Evolutionary conservation across 2,113 vertebrate species (phyloP), one percentile per base, ranked within the genome.

Genomic region (Phalacrocorax aristotelis): DNA sequence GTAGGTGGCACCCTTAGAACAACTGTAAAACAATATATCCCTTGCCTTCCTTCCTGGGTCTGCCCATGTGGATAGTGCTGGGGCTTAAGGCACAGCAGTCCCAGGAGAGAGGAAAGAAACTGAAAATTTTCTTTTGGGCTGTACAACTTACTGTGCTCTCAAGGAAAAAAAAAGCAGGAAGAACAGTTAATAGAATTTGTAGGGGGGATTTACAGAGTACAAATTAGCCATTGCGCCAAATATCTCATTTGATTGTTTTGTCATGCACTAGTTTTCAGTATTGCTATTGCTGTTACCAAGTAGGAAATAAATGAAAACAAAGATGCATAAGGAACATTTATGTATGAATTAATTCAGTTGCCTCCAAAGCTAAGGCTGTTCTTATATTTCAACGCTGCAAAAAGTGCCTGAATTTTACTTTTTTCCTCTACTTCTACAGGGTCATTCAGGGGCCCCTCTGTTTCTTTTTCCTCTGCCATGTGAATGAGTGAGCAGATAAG

Each of bases 251-350:
- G 71, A 9, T 90, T 95, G 86, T 91, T 70, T 34, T 55, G 80
- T 95, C 97, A 95, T 78, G 92, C 64, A 32, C 90, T 44, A 2
- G 26, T 71, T 90, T 94, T 55, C 58, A 58, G 51, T 34, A 19
- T 52, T 81, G 51, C 46, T 81, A 4, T 27, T 27, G 60, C 64
- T 83, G 42, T 22, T 16, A 77, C 29, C 40, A 48, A 79, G 57
- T 55, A 82, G 72, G 68, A 94, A 96, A 92, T 93, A 81, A 88
- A 87, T 84, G 80, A 78, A 92, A 94, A 78, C 48, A 78, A 89
- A 83, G 51, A 89, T 71, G 69, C 48, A 91, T 75, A 92, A 74
- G 64, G 76, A 93, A 68, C 60, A 32, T 88, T 89, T 75, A 42
- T 27, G 22, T 66, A 22, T 71, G 4, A 94, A 90, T 92, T 92